phyloP scores from a whole-genome alignment of 2,888 invertebrate genomes.

The Graphium colonna region DNA sequence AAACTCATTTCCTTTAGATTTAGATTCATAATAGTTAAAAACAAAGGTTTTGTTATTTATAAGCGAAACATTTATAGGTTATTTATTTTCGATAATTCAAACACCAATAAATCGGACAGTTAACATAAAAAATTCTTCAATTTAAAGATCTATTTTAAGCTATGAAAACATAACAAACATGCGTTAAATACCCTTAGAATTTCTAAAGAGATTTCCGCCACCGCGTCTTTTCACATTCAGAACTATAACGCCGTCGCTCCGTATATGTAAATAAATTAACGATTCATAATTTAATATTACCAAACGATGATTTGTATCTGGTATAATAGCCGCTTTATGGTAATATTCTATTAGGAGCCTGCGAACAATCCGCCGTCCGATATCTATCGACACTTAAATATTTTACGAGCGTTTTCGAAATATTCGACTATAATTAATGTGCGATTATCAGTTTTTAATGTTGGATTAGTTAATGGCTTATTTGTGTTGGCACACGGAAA shows the following conservation, averaged over 20 bases:
- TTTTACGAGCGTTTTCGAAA: constrained; percentile 25
- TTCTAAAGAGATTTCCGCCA: too few species aligned
- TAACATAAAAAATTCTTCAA: too few species aligned
- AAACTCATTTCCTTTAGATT: too few species aligned
- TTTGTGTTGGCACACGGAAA: not conserved
- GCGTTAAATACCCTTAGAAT: too few species aligned
- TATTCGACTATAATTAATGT: constrained; percentile 1
- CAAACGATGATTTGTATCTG: constrained; percentile 33
- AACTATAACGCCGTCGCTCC: not conserved
- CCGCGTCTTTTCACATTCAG: not conserved
- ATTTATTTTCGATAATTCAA: too few species aligned
- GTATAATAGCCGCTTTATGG: constrained; percentile 31
- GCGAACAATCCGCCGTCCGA: constrained; percentile 14
- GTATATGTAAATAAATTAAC: constrained; percentile 29
- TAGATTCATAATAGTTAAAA: too few species aligned
- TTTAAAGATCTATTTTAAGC: too few species aligned
- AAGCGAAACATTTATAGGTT: too few species aligned
- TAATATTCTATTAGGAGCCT: constrained; percentile 30
- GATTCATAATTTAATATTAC: constrained; percentile 29
- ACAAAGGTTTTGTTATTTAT: too few species aligned
- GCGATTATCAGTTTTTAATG: constrained; percentile 5
- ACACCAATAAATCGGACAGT: too few species aligned
- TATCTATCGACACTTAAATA: constrained; percentile 23
- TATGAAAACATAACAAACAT: too few species aligned
- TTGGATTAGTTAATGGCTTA: constrained; percentile 1